A percentile compares a stretch with the other conserved stretches of the same genome.
phyloP scores from a whole-genome alignment of 2,113 vertebrate genomes.

The Silurus meridionalis region DNA sequence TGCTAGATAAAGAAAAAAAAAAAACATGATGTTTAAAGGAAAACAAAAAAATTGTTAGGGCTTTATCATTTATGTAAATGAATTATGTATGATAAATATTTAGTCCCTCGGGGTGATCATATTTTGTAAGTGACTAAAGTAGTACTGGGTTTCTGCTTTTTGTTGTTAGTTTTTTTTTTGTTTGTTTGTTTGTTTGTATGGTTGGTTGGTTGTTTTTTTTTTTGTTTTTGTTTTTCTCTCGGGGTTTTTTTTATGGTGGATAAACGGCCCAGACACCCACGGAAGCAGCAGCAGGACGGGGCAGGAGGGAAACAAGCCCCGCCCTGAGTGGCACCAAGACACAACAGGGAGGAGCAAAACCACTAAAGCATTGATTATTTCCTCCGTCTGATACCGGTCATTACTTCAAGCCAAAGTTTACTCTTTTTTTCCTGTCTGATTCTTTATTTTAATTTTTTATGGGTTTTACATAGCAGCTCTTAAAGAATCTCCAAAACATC shows the following conservation, averaged over 20 bases:
- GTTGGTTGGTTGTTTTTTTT: neutral
- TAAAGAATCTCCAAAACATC: constrained; percentile 74
- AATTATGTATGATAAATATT: constrained; percentile 86
- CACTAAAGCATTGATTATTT: constrained; percentile 77
- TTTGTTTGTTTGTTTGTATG: constrained; percentile 10
- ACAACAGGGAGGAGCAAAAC: constrained; percentile 62
- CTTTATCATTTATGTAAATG: constrained; percentile 83
- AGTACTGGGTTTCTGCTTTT: constrained; percentile 80
- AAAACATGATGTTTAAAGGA: constrained; percentile 48
- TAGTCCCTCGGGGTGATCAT: constrained; percentile 83
- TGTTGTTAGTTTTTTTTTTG: constrained; percentile 60
- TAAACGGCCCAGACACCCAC: constrained; percentile 11
- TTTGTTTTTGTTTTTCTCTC: constrained; percentile 6
- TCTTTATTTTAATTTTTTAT: constrained; percentile 50
- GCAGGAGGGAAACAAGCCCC: constrained; percentile 43
- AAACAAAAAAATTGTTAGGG: constrained; percentile 81
- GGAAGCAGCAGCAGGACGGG: constrained; percentile 51
- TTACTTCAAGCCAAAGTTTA: constrained; percentile 90
- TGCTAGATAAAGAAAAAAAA: constrained; percentile 77
- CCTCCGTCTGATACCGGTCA: constrained; percentile 79
- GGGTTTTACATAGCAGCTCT: constrained; percentile 74
- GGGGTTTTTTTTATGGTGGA: constrained; percentile 12
- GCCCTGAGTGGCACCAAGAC: constrained; percentile 61
- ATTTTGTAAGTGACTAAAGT: constrained; percentile 87
- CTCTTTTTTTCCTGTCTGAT: constrained; percentile 53